Conservation (phyloP, 2,888 invertebrate species). For the Dolichopus griseipennis region DNA sequence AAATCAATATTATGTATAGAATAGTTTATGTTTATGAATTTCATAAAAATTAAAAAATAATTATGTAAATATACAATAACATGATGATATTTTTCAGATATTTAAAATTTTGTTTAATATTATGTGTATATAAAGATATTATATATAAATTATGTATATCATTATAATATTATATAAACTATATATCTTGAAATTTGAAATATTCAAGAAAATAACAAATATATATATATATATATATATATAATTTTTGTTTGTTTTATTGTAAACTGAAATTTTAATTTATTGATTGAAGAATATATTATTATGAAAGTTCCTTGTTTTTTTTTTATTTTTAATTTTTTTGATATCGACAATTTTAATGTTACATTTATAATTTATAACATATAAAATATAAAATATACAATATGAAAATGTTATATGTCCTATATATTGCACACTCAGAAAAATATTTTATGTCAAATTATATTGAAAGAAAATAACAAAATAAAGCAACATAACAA, state of each 20-base stretch:
- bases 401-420: neutral
- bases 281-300: neutral
- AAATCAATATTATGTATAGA: neutral
- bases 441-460: too few relatives aligned
- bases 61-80: neutral
- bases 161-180: neutral
- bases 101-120: neutral
- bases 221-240: too few relatives aligned
- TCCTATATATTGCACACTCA: too few relatives aligned
- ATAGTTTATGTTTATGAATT: neutral
- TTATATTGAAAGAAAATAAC: too few relatives aligned
- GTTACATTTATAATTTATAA: slow-evolving; percentile 1
- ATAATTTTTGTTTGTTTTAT: neutral
- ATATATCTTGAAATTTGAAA: neutral
- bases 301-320: neutral
- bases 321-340: neutral
- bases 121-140: neutral
- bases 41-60: neutral
- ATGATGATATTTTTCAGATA: slow-evolving; percentile 4
- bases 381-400: neutral
- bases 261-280: neutral
- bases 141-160: neutral
- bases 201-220: neutral
- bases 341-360: neutral
- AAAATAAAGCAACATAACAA: too few relatives aligned